Evolutionary conservation across 2,113 vertebrate genomes (phyloP).

Genomic region (Cervus canadensis): DNA sequence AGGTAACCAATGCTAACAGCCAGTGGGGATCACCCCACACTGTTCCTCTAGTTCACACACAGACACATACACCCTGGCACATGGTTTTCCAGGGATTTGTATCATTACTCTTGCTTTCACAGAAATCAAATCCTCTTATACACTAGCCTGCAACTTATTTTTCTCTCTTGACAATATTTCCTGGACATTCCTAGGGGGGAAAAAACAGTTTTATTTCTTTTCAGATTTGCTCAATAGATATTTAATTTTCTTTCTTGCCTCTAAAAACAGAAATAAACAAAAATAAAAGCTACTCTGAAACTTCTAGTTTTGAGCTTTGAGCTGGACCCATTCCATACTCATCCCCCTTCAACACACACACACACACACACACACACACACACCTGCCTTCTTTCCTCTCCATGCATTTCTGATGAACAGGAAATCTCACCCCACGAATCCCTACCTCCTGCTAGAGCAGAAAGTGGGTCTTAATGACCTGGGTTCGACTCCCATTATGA

Average conservation of each 20-base stretch:
- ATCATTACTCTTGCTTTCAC: not conserved
- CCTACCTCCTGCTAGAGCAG: not conserved
- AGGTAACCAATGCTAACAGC: not conserved
- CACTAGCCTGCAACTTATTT: not conserved
- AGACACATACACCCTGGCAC: too few relatives aligned
- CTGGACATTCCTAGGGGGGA: not conserved
- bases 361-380: too few relatives aligned
- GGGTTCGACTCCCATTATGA: not conserved
- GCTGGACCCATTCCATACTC: not conserved
- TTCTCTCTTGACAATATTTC: not conserved
- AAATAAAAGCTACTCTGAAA: not conserved
- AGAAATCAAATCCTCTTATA: not conserved
- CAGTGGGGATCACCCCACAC: fast-evolving
- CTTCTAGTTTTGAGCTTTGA: not conserved
- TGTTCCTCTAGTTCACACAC: too few relatives aligned
- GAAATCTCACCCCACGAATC: not conserved
- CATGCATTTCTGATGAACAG: not conserved
- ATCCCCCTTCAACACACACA: not conserved
- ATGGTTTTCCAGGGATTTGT: not conserved
- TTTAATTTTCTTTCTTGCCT: not conserved
- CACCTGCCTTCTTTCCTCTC: not conserved
- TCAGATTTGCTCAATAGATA: not conserved
- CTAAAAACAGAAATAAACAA: not conserved
- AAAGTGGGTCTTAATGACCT: not conserved
- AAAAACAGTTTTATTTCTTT: not conserved